Evolutionary conservation across 2,888 invertebrate species (phyloP), one percentile per base, ranked within the genome.

Genomic region (Panorpa germanica): DNA sequence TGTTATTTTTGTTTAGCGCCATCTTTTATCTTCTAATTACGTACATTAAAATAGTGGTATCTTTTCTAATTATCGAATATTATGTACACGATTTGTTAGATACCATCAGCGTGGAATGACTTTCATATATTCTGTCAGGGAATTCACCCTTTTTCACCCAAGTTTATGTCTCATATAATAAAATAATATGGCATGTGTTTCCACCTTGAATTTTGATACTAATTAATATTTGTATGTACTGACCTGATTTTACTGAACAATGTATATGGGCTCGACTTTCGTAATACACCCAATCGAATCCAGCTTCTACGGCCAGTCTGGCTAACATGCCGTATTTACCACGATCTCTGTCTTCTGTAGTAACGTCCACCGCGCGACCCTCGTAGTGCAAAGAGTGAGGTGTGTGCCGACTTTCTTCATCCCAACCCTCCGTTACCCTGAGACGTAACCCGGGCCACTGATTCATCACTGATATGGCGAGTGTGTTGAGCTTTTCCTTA

Each of bases 211-310:
- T n/a, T n/a, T n/a, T n/a, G n/a, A n/a, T n/a, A n/a, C n/a, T n/a
- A n/a, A n/a, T n/a, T n/a, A n/a, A n/a, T n/a, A n/a, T n/a, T n/a
- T n/a, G n/a, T n/a, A n/a, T 27, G 19, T 34, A 51, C 63, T 57
- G 64, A 95, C 95, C 93, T 67, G 93, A 88, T 62, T 90, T 91
- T 38, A 93, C 93, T 35, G 91, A 91, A 58, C 90, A 91, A 59
- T 95, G 93, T 45, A 95, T 90, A 54, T 93, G 86, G 10, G 82
- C 76, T 41, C 88, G 67, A 50, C 85, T 83, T 57, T 91, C 90
- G 53, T 91, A 95, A 62, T 82, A 90, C 37, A 95, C 95, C 91
- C 91, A 95, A 63, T 95, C 93, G 65, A 95, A 95, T 46, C 93
- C 93, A 15, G 93, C 91, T 55, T 93, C 90, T 35, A 90, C 86